phyloP scores from a whole-genome alignment of 2,113 vertebrate genomes.

The Bos javanicus region DNA sequence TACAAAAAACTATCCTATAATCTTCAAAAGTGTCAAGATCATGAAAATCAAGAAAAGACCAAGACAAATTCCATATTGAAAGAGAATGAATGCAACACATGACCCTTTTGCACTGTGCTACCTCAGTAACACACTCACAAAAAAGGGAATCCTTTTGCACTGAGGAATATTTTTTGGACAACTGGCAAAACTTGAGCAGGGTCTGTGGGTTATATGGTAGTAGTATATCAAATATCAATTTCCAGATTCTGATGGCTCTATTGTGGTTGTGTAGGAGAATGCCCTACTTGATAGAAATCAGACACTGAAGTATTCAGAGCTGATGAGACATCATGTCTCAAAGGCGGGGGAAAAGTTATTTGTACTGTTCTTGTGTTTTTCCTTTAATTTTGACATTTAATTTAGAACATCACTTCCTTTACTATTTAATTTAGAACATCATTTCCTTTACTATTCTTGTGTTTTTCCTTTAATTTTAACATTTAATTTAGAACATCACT shows the following conservation, averaged over 20 bases:
- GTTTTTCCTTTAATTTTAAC: background rate
- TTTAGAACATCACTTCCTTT: background rate
- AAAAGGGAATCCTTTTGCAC: background rate
- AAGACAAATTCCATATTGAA: background rate
- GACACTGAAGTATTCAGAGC: background rate
- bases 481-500: background rate
- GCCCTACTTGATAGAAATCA: background rate
- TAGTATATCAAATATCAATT: background rate
- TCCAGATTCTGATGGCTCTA: background rate
- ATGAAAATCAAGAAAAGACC: background rate
- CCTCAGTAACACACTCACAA: background rate
- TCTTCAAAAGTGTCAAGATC: background rate
- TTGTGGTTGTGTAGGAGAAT: background rate
- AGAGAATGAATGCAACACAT: background rate
- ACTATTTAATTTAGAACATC: background rate
- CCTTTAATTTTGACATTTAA: background rate
- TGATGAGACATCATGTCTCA: background rate
- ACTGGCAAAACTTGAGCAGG: background rate
- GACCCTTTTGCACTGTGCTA: background rate
- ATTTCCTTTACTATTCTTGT: background rate
- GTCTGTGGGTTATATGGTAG: background rate
- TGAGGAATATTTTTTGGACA: background rate
- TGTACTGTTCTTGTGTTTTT: background rate
- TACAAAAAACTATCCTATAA: background rate
- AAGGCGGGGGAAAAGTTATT: background rate